Base-by-base conservation (phyloP, 2,113 vertebrate genomes). In the Onychostoma macrolepis region DNA sequence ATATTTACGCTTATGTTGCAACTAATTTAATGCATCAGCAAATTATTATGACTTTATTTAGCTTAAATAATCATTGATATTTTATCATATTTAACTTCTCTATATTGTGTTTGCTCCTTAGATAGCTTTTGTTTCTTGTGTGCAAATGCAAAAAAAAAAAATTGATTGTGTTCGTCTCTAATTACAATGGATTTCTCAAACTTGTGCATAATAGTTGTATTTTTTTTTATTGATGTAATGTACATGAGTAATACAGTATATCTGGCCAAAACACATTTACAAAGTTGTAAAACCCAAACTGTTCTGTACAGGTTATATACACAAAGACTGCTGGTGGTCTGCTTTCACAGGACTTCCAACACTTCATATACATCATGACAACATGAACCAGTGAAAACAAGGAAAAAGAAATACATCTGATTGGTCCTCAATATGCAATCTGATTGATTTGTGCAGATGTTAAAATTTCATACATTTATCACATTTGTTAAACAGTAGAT, bases 281-380 rank as follows among this genome's bases (percentile, higher is more conserved):
- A 80, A 85, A 72, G 48, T 38, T 80, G 63, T 50, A 86, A 80
- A 65, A 71, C 50, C 48, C 33, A 65, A 69, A 36, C 38, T 28
- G 24, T 77, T 84, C 80, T 89, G 81, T 86, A 89, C 76, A 89
- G 45, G 78, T 65, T 86, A 84, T 83, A 72, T 74, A 86, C 85
- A 86, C 38, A 63, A 65, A 53, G 77, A 85, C 75, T 76, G 69
- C 43, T 6, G 45, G 58, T 21, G 58, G 36, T 45, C 71, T 48
- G 41, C 41, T 65, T 58, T 58, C 15, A 28, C 74, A 71, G 41
- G 45, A 81, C 10, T 17, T 65, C 30, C 41, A 69, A 58, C 53
- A 30, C 69, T 56, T 76, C 36, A 67, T 9, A 56, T n/a, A 71
- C 56, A 58, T 36, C 30, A 28, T 41, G 2, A 30, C 33, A 63